Evolutionary conservation across 2,888 invertebrate species (phyloP).

Genomic region (Euplexia lucipara): DNA sequence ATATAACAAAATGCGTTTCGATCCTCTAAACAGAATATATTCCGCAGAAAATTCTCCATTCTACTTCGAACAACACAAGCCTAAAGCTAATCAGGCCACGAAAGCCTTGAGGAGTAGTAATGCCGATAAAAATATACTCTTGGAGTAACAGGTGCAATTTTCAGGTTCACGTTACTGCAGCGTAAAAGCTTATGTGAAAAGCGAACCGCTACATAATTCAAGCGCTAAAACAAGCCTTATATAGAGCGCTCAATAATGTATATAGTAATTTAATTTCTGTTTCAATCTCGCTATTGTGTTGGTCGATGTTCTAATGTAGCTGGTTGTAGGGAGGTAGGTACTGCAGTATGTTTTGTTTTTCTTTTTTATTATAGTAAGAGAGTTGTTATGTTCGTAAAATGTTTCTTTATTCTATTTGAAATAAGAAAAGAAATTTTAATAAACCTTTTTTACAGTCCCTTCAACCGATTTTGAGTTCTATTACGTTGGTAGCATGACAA

Average conservation of each 20-base stretch:
- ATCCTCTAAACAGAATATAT: constrained; percentile 29
- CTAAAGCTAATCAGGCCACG: constrained; percentile 50
- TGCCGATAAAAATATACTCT: constrained; percentile 58
- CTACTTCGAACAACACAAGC: constrained; percentile 27
- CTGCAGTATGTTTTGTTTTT: constrained; percentile 10
- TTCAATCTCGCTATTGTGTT: constrained; percentile 61
- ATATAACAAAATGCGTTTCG: background rate
- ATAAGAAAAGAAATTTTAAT: too few relatives aligned
- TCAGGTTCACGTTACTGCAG: constrained; percentile 23
- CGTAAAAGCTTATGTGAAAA: constrained; percentile 39
- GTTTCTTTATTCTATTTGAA: too few relatives aligned
- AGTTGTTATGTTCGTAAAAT: too few relatives aligned
- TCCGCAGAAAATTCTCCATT: constrained; percentile 10
- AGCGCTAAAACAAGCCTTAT: constrained; percentile 50
- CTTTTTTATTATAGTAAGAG: background rate
- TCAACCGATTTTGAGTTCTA: too few relatives aligned
- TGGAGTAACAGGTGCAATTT: constrained; percentile 56
- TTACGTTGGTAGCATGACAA: too few relatives aligned
- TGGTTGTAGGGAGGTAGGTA: constrained; percentile 2
- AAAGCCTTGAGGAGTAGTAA: constrained; percentile 53
- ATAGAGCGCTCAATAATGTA: constrained; percentile 71
- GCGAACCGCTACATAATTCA: constrained; percentile 65
- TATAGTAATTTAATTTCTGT: constrained; percentile 76
- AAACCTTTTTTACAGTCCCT: too few relatives aligned
- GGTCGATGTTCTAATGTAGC: constrained; percentile 35